Evolutionary conservation across 30 jellyfish, hydroid and myxozoan genomes (phyloP).

Genomic region (Aurelia aurita): DNA sequence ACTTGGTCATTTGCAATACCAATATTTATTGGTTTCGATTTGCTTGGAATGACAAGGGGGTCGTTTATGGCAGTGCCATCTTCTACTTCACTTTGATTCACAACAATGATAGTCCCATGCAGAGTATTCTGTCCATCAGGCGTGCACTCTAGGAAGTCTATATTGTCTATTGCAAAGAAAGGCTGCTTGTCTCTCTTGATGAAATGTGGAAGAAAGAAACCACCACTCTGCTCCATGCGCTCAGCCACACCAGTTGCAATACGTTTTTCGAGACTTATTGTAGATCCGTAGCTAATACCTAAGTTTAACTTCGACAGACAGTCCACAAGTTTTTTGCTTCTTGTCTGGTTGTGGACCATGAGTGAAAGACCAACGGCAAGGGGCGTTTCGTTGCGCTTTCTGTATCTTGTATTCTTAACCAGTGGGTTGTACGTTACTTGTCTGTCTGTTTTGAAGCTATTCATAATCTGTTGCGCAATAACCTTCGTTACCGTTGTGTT

Average conservation of each 20-base stretch:
- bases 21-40: slow-evolving; percentile 23
- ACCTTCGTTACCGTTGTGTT: slow-evolving; percentile 23
- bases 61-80: slow-evolving; percentile 27
- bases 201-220: slow-evolving; percentile 17
- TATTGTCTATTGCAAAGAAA: slow-evolving; percentile 38
- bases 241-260: slow-evolving; percentile 32
- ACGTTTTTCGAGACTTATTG: slow-evolving; percentile 35
- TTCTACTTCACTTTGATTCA: slow-evolving; percentile 27
- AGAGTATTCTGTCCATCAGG: slow-evolving; percentile 47
- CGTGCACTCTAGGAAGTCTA: slow-evolving; percentile 48
- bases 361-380: slow-evolving; percentile 51
- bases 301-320: slow-evolving; percentile 19
- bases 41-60: slow-evolving; percentile 38
- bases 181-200: slow-evolving; percentile 52
- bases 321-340: slow-evolving; percentile 39
- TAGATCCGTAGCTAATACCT: slow-evolving; percentile 16
- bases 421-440: slow-evolving; percentile 29
- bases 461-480: slow-evolving; percentile 31
- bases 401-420: background rate
- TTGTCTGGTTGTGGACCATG: slow-evolving; percentile 38
- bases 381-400: slow-evolving; percentile 20
- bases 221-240: slow-evolving; percentile 41
- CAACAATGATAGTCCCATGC: slow-evolving; percentile 45
- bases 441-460: slow-evolving; percentile 15
- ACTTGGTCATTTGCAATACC: slow-evolving; percentile 4